Conservation (phyloP, 2,888 invertebrate species). For the Eupithecia dodoneata region DNA sequence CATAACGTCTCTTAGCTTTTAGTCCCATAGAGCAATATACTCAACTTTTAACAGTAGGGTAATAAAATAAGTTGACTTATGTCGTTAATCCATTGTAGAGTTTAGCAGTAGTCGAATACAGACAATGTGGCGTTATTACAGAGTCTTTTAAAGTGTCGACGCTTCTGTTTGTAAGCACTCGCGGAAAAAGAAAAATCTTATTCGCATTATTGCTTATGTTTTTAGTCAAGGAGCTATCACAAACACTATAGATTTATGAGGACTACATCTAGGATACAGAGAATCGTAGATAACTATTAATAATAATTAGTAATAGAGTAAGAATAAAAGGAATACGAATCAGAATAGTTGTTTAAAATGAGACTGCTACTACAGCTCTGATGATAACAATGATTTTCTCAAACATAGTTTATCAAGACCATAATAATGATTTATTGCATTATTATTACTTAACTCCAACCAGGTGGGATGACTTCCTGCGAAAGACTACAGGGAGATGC, state of each 20-base stretch:
- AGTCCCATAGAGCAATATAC: slow-evolving; percentile 48
- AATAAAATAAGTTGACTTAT: slow-evolving; percentile 69
- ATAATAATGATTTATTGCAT: too few relatives aligned
- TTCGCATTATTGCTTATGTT: not conserved
- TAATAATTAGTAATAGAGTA: too few relatives aligned
- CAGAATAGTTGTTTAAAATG: too few relatives aligned
- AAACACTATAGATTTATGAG: not conserved
- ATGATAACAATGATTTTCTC: too few relatives aligned
- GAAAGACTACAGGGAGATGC: too few relatives aligned
- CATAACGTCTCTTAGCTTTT: slow-evolving; percentile 43
- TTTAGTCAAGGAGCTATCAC: not conserved
- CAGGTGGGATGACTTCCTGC: too few relatives aligned
- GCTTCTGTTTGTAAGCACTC: slow-evolving; percentile 40
- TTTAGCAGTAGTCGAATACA: slow-evolving; percentile 57
- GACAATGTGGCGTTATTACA: slow-evolving; percentile 63
- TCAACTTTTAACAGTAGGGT: slow-evolving; percentile 61
- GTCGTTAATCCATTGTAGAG: slow-evolving; percentile 73
- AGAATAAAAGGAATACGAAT: too few relatives aligned
- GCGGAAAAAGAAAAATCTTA: slow-evolving; percentile 10
- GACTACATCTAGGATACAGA: not conserved
- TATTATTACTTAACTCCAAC: too few relatives aligned
- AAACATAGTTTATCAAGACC: too few relatives aligned
- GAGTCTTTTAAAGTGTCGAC: slow-evolving; percentile 35
- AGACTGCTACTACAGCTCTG: too few relatives aligned
- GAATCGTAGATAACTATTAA: not conserved